Percentiles rank a stretch among this genome's conserved stretches.
Conservation (phyloP, 2,888 invertebrate species). For the Synanthedon vespiformis region DNA sequence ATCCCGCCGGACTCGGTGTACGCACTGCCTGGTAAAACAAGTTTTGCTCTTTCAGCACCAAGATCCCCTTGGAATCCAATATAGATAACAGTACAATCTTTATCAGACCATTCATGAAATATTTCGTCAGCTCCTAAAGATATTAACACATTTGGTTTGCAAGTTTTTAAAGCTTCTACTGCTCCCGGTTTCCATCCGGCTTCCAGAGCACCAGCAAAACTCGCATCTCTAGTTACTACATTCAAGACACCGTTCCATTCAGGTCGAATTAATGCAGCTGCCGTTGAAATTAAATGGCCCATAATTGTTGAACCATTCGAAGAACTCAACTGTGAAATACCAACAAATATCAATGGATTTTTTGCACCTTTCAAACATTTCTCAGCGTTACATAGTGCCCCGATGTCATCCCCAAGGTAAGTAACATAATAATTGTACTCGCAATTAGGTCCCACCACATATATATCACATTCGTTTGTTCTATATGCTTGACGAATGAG, state of each 20-base stretch:
- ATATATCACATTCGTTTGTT: constrained; percentile 88
- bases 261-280: constrained; percentile 8
- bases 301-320: constrained; percentile 22
- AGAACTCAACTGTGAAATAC: constrained; percentile 32
- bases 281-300: constrained; percentile 17
- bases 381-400: constrained; percentile 15
- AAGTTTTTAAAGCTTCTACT: constrained; percentile 61
- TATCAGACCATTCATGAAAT: constrained; percentile 78
- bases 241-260: constrained; percentile 76
- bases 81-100: constrained; percentile 88
- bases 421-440: constrained; percentile 83
- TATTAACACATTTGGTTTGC: constrained; percentile 83
- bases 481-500: constrained; percentile 93
- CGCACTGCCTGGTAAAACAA: constrained; percentile 93
- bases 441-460: constrained; percentile 86
- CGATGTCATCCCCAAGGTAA: constrained; percentile 28
- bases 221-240: constrained; percentile 90
- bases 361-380: constrained; percentile 23
- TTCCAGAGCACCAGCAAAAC: constrained; percentile 94
- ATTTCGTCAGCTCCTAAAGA: constrained; percentile 94
- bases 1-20: constrained; percentile 97
- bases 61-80: constrained; percentile 94
- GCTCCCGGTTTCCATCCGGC: constrained; percentile 89
- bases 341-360: constrained; percentile 48
- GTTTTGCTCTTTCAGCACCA: constrained; percentile 90